A percentile compares a stretch with the other conserved stretches of the same genome.
Conservation (phyloP, 1,140 invertebrate species). For the Drosophila cardini region DNA sequence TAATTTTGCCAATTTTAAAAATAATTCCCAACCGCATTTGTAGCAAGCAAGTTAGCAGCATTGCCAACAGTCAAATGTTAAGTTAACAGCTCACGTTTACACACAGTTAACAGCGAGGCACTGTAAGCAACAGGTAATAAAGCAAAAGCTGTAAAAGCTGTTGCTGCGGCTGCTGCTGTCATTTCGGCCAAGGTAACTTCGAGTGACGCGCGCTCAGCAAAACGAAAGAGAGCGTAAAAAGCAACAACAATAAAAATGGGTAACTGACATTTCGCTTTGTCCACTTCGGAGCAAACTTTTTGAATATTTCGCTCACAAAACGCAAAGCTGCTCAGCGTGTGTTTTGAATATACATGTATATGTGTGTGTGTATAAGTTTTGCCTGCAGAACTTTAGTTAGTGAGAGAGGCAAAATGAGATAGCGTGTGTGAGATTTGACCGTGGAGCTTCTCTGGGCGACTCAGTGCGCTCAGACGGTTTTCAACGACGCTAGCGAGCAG, state of each 20-base stretch:
- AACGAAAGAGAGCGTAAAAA: constrained; percentile 7
- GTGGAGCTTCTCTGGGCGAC: constrained; percentile 49
- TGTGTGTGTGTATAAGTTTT: constrained; percentile 7
- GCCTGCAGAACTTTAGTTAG: constrained; percentile 21
- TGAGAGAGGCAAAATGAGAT: constrained; percentile 11
- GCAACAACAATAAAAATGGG: constrained; percentile 4
- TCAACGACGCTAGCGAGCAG: constrained; percentile 59
- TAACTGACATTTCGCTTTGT: constrained; percentile 33
- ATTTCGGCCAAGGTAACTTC: constrained; percentile 74
- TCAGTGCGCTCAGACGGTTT: constrained; percentile 71
- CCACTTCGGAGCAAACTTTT: constrained; percentile 39
- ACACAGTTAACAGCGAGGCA: constrained; percentile 11
- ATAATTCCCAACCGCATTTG: too few relatives aligned
- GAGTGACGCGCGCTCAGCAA: constrained; percentile 35
- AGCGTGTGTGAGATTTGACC: constrained; percentile 7
- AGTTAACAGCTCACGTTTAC: constrained; percentile 23
- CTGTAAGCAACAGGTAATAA: constrained; percentile 57
- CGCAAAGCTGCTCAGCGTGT: constrained; percentile 24
- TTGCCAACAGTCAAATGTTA: constrained; percentile 6
- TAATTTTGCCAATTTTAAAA: too few relatives aligned
- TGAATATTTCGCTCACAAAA: constrained; percentile 25
- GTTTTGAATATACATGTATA: constrained; percentile 13
- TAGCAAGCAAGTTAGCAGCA: too few relatives aligned
- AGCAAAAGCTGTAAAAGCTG: constrained; percentile 42
- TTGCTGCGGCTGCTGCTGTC: constrained; percentile 17